phyloP scores from a whole-genome alignment of 2,888 invertebrate genomes.

The Trissolcus brochymenae region DNA sequence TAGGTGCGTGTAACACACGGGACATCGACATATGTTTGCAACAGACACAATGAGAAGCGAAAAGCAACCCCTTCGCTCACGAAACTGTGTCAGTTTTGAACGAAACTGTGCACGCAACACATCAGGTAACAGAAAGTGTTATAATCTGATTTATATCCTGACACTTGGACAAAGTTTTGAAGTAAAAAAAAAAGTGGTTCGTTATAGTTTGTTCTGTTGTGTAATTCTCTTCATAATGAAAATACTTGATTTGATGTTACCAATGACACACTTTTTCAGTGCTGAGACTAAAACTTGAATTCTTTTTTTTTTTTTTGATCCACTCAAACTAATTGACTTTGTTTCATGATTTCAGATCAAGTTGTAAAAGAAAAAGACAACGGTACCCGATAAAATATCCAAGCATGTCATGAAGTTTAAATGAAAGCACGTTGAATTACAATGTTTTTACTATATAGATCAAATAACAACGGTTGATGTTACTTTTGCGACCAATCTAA shows the following conservation, averaged over 20 bases:
- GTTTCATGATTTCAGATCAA: no score
- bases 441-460: conserved; percentile 14
- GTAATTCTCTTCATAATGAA: background rate
- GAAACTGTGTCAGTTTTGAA: conserved; percentile 72
- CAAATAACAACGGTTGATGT: conserved; percentile 10
- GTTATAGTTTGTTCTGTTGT: conserved; percentile 24
- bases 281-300: no score
- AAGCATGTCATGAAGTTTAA: background rate
- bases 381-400: no score
- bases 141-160: conserved; percentile 65
- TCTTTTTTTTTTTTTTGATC: no score
- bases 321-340: no score
- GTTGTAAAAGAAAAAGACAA: no score
- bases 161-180: conserved; percentile 47
- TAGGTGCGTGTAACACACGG: conserved; percentile 25
- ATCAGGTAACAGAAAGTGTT: conserved; percentile 62
- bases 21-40: conserved; percentile 41
- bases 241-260: background rate
- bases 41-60: conserved; percentile 51
- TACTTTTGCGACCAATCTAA: conserved; percentile 24
- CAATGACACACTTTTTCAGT: no score
- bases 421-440: conserved; percentile 8
- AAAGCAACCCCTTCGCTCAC: conserved; percentile 60
- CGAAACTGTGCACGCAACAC: conserved; percentile 72
- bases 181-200: conserved; percentile 55